These are phyloP conservation scores for Origma solitaria DNA, from an alignment of 2,113 vertebrate species.

Conservation along the genomic window DNA sequence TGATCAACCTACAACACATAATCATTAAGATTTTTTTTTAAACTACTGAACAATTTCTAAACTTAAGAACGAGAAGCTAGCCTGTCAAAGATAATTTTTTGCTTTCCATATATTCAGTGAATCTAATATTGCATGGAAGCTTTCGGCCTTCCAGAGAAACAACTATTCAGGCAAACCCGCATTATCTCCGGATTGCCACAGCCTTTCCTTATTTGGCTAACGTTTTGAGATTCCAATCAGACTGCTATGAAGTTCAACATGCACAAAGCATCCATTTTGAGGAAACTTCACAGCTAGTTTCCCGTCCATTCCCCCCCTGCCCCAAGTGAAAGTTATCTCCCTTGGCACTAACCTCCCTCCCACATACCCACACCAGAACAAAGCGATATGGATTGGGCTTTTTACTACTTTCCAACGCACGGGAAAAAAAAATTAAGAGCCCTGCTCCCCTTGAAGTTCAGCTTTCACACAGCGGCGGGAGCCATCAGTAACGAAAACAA, in stretches of 20 bases:
- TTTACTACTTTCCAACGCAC: neutral
- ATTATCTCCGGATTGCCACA: conserved; percentile 80
- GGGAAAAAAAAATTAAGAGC: neutral
- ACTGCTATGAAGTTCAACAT: conserved; percentile 80
- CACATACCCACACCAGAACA: neutral
- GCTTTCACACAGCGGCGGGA: conserved; percentile 13
- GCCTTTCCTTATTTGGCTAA: conserved; percentile 87
- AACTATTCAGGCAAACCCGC: conserved; percentile 68
- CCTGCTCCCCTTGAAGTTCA: neutral
- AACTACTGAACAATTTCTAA: neutral
- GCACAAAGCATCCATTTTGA: conserved; percentile 82
- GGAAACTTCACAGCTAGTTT: conserved; percentile 61
- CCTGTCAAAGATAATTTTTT: neutral
- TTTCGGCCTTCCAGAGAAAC: conserved; percentile 66
- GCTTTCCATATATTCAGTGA: neutral
- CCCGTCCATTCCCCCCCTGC: neutral
- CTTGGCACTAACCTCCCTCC: neutral
- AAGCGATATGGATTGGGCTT: neutral
- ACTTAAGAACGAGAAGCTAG: neutral
- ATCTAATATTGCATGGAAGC: conserved; percentile 10
- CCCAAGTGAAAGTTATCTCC: conserved; percentile 22
- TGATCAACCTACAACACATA: neutral
- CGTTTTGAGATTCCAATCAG: conserved; percentile 80
- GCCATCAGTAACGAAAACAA: neutral
- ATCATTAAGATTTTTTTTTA: neutral